Conservation (phyloP, 2,113 vertebrate genomes). For the Taurulus bubalis region DNA sequence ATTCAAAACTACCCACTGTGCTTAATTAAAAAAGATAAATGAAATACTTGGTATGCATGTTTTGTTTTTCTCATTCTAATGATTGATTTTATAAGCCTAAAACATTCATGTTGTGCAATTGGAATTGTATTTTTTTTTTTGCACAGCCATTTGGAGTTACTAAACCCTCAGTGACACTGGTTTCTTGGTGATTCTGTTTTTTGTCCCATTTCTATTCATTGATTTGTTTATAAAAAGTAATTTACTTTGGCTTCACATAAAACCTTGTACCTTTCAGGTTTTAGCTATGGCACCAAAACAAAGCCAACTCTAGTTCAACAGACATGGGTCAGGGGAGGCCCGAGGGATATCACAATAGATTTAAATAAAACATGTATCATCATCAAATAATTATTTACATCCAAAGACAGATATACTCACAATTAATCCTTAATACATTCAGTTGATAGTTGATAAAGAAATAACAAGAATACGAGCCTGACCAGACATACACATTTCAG, state of each 20-base stretch:
- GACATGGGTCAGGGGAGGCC: neutral
- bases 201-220: neutral
- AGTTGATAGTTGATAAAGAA: neutral
- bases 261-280: neutral
- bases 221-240: neutral
- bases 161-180: neutral
- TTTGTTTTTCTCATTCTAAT: neutral
- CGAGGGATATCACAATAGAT: neutral
- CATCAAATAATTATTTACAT: neutral
- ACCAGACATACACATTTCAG: neutral
- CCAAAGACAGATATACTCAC: neutral
- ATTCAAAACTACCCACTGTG: conserved; percentile 50
- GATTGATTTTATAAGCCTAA: conserved; percentile 30
- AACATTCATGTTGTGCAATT: conserved; percentile 31
- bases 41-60: conserved; percentile 31
- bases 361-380: neutral
- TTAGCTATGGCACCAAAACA: neutral
- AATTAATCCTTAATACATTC: neutral
- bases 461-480: neutral
- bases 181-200: neutral
- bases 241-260: neutral
- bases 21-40: conserved; percentile 66
- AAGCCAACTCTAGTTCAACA: neutral
- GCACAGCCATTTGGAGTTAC: neutral
- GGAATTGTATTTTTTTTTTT: neutral